Evolutionary conservation across 2,888 invertebrate species (phyloP).

Genomic region (Timema podura): DNA sequence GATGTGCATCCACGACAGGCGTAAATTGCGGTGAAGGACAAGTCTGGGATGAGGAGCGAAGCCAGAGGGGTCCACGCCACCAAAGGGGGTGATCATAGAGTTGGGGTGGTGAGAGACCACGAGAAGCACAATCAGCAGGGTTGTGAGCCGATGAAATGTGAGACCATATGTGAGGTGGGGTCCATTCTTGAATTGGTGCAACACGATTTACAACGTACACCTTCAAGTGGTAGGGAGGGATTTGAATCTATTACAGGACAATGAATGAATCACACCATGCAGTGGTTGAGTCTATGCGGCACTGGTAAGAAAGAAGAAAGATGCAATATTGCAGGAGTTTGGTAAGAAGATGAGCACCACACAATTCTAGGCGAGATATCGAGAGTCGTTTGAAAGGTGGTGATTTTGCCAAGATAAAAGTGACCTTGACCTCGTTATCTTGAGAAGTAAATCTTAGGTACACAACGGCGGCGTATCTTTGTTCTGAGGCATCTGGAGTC

Average conservation of each 20-base stretch:
- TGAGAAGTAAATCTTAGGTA: not conserved
- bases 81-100: not conserved
- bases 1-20: too few species aligned
- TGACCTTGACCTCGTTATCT: not conserved
- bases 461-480: not conserved
- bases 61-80: not conserved
- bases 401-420: not conserved
- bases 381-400: not conserved
- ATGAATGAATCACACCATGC: not conserved
- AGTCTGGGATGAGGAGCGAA: not conserved
- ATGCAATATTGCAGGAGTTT: not conserved
- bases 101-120: not conserved
- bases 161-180: not conserved
- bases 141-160: not conserved
- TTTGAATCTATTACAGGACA: not conserved
- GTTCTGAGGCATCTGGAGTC: not conserved
- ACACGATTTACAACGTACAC: not conserved
- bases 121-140: not conserved
- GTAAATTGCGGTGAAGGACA: too few species aligned
- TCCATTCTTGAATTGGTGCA: not conserved
- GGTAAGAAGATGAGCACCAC: not conserved
- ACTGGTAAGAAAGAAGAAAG: not conserved
- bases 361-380: too few species aligned
- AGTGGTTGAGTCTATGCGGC: not conserved
- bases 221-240: not conserved